Percentiles rank a stretch among this genome's conserved stretches.
Conservation (phyloP, 2,113 vertebrate genomes). For the Psophia crepitans region DNA sequence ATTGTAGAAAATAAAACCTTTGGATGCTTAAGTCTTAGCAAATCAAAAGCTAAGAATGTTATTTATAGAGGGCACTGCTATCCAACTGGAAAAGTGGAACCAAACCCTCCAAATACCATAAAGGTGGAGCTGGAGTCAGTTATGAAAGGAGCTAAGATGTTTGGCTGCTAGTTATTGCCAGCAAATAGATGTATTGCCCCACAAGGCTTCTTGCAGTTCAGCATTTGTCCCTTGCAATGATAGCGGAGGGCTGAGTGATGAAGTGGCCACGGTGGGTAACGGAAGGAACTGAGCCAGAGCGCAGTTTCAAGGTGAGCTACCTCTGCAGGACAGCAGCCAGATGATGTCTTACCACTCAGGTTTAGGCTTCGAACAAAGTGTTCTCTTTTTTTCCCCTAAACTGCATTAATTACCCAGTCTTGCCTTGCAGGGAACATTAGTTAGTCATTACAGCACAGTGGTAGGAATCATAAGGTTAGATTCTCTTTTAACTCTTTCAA, state of each 20-base stretch:
- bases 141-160: neutral
- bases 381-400: neutral
- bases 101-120: neutral
- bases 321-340: neutral
- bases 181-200: neutral
- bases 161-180: neutral
- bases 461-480: neutral
- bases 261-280: neutral
- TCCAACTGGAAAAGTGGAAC: neutral
- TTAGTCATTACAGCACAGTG: neutral
- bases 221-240: neutral
- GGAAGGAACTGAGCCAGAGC: neutral
- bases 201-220: neutral
- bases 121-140: neutral
- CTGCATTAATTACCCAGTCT: neutral
- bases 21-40: neutral
- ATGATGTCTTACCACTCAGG: neutral
- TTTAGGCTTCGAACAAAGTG: neutral
- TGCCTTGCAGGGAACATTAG: neutral
- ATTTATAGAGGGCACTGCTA: neutral
- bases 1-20: conserved; percentile 1
- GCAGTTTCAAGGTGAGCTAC: neutral
- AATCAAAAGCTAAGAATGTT: neutral
- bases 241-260: neutral
- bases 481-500: conserved; percentile 6